Conservation (phyloP, 2,113 vertebrate genomes). For the Eptatretus burgeri region DNA sequence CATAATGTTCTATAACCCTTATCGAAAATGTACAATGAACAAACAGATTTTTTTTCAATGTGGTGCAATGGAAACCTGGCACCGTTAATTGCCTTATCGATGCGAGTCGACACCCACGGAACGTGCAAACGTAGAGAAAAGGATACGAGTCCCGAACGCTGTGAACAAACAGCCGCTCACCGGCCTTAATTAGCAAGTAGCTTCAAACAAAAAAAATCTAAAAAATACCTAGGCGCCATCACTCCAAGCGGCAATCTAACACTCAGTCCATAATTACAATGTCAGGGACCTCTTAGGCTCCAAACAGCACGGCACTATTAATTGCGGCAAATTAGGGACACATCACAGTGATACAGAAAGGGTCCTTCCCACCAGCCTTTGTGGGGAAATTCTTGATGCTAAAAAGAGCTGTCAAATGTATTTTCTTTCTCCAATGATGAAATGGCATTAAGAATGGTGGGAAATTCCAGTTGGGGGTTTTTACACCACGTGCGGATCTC, state of each 20-base stretch:
- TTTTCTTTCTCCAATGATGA: no score
- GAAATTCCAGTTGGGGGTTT: background rate
- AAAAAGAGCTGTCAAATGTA: background rate
- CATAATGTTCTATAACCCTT: no score
- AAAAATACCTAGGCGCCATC: slow-evolving; percentile 2
- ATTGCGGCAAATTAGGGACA: slow-evolving; percentile 6
- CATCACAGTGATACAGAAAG: slow-evolving; percentile 2
- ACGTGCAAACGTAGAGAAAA: no score
- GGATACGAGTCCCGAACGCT: no score
- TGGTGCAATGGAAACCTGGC: no score
- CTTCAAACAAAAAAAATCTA: background rate
- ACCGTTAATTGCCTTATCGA: no score
- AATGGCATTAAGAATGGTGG: background rate
- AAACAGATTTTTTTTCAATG: no score
- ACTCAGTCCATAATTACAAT: slow-evolving; percentile 3
- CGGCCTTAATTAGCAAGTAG: slow-evolving; percentile 5
- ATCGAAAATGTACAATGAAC: no score
- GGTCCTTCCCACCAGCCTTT: background rate
- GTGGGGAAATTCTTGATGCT: background rate
- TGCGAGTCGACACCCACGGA: no score
- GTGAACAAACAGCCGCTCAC: slow-evolving; percentile 1
- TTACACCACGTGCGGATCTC: no score
- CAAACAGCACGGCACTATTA: slow-evolving; percentile 5
- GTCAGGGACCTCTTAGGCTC: slow-evolving; percentile 4
- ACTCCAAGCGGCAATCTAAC: slow-evolving; percentile 5